Base-by-base conservation (phyloP, 1,140 invertebrate species). In the Galleria mellonella region DNA sequence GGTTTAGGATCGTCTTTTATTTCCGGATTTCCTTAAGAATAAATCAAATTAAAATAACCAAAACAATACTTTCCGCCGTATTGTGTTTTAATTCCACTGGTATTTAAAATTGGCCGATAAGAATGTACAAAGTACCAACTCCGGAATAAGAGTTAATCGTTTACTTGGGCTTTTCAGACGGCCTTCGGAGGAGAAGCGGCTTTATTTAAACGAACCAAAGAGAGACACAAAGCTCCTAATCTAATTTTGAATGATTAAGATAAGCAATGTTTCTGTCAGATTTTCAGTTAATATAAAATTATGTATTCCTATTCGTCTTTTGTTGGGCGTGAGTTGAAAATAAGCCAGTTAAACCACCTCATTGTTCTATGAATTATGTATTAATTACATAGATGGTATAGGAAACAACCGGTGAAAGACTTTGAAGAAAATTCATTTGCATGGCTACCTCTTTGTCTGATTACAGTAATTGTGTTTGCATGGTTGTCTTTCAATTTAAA, bases 201-300 rank as follows among this genome's bases (percentile, higher is more conserved):
- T 37, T 37, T 17, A 37, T 37, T 23, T 2, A 37, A 37, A 37
- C n/a, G 35, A 13, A 37, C 17, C 17, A 23, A 23, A 23, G 17
- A 23, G 2, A 37, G 32, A 35, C 32, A 35, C 17, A 35, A 37
- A 17, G 35, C 12, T 9, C 7, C 8, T 37, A 37, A 37, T 37
- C 14, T 37, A 37, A 37, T 37, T 37, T 17, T 9, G 17, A 37
- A 37, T 37, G 14, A 37, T 23, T 37, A 37, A 37, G 35, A 37
- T 37, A 37, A 37, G 17, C 8, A 23, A 23, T 23, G 17, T 23
- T 23, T 6, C 17, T 6, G 17, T 23, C 17, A 3, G 17, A 23
- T 23, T 23, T 23, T 23, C 17, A 23, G 17, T 23, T 23, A 23
- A 23, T 23, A 23, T 23, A 23, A 23, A 23, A 23, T 23, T 23